Evolutionary conservation across 1,140 invertebrate species (phyloP), one percentile per base, ranked within the genome.

Genomic region (Dreissena rostriformis): DNA sequence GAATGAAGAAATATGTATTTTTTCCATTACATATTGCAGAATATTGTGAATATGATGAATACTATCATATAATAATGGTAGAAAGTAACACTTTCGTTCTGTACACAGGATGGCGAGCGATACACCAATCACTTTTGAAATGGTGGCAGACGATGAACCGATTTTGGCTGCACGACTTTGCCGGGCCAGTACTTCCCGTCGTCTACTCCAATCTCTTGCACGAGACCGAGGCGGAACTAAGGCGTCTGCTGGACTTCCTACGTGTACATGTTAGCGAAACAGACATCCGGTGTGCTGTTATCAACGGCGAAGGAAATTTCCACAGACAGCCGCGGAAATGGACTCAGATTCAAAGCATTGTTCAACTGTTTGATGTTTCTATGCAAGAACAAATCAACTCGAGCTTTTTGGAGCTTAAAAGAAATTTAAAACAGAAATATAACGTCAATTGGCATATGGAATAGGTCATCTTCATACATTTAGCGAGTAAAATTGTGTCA

Each of bases 291-390:
- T 73, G 71, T 73, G 71, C 71, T 53, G 39, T 73, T 5, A 49
- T 55, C 26, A 73, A 73, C 28, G 57, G 26, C 52, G 71, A 73
- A 53, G 71, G 71, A 53, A 73, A 73, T 73, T 73, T 73, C 22
- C 71, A 73, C 22, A 73, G 71, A n/a, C 52, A 73, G 53, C 26
- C 28, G 0, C 22, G 28, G 28, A 53, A 55, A 11, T 73, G 71
- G 71, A 73, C 71, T 19, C 71, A 53, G 12, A 73, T 73, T 24
- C 8, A 5, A 49, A 26, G 57, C 49, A 73, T 73, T 10, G 26
- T n/a, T n/a, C 51, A 73, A 22, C 26, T 73, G n/a, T 73, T 53
- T 22, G 57, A 49, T 53, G 14, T 12, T 26, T 4, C 26, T n/a
- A 73, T 73, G 71, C 28, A 55, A 49, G 1, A 15, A n/a, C 6